These are phyloP conservation scores for Turritopsis dohrnii DNA, from an alignment of 30 jellyfish, hydroid and myxozoan genomes.

Conservation along the genomic window DNA sequence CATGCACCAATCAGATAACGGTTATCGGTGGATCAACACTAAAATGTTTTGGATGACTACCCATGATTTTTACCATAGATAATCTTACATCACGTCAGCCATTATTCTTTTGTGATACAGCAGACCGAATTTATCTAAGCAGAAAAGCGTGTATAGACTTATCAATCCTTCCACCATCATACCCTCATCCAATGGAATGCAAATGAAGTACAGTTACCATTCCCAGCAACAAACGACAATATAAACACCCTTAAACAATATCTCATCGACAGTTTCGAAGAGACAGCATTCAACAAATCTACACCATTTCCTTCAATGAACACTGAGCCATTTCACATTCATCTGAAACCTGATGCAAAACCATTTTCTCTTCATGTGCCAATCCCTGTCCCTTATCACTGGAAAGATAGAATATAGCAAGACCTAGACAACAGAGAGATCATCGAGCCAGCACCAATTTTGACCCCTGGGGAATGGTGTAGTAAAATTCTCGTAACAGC, in stretches of 20 bases:
- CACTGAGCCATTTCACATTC: conserved; percentile 16
- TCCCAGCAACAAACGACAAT: conserved; percentile 10
- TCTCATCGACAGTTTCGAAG: conserved; percentile 1
- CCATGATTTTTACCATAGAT: neutral
- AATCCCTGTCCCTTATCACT: conserved; percentile 24
- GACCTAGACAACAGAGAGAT: conserved; percentile 22
- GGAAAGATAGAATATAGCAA: conserved; percentile 14
- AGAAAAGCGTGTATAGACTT: conserved; percentile 8
- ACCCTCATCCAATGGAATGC: conserved; percentile 19
- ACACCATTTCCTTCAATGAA: conserved; percentile 32
- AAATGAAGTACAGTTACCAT: neutral
- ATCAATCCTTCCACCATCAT: conserved; percentile 19
- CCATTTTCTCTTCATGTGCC: conserved; percentile 25
- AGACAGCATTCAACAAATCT: conserved; percentile 13
- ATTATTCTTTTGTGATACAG: neutral
- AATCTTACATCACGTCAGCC: neutral
- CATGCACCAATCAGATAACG: neutral
- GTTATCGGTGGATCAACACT: neutral
- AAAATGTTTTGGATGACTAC: neutral
- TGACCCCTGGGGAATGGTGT: conserved; percentile 27
- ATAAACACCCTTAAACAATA: neutral
- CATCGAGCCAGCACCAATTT: conserved; percentile 29
- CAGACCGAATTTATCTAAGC: neutral
- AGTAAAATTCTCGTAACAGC: conserved; percentile 40
- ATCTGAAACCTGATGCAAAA: neutral